Evolutionary conservation across 1,140 invertebrate genomes (phyloP), one percentile per base, ranked within the genome.

Genomic region (Nasonia giraulti): DNA sequence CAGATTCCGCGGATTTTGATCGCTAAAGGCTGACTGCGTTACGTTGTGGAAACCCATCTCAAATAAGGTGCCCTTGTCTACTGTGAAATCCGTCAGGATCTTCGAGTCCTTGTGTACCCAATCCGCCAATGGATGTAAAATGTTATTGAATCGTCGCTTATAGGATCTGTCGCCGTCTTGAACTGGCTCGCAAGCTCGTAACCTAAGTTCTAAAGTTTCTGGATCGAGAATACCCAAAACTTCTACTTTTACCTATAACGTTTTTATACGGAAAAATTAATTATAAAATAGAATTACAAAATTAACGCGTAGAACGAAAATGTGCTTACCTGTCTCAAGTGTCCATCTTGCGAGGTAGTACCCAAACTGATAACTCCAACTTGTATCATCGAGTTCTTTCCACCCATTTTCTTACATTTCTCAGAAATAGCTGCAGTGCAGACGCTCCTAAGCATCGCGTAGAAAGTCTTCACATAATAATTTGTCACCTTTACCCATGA

Each of bases 291-390:
- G 47, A 6, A 31, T 31, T 71, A 31, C 27, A 71, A 71, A 11
- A 71, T 27, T 6, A 12, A 77, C 55, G 27, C 0, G 71, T 47
- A 62, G 0, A 20, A 62, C 5, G n/a, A 6, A 62, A 62, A n/a
- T 50, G 5, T 10, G 6, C 50, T 83, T 66, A 92, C 92, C 90
- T 97, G 96, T 77, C 96, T 94, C 87, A 96, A 95, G 68, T 95
- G 95, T 11, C 97, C 96, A 91, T 97, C 96, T 86, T 97, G 96
- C 1, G 96, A 96, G 0, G 96, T 97, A 0, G 97, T 98, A 0
- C 97, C 97, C n/a, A 98, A 92, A 62, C 97, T 97, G 79, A 98
- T 98, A 1, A 98, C 96, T 17, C 97, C 97, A 7, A 98, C 95
- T 89, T 95, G 92, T 81, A 94, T 93, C 87, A 90, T 92, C n/a